phyloP scores from a whole-genome alignment of 2,113 vertebrate genomes.

The Paralichthys olivaceus region DNA sequence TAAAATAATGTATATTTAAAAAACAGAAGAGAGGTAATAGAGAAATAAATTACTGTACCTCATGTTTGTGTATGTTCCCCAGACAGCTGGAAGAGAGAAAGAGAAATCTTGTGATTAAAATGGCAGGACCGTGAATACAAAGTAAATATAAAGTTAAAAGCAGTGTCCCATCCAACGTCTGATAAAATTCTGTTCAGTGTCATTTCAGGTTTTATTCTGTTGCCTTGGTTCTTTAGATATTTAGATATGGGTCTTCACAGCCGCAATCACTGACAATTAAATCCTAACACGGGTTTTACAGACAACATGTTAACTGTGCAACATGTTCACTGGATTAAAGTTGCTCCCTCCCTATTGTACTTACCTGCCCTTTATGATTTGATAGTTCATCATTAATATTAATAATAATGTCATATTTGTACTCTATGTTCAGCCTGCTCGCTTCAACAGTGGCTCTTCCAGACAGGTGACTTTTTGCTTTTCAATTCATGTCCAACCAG shows the following conservation, averaged over 20 bases:
- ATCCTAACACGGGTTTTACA: too few species aligned
- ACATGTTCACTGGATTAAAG: too few species aligned
- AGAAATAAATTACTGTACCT: slow-evolving; percentile 69
- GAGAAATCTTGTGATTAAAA: slow-evolving; percentile 9
- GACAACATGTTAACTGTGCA: too few species aligned
- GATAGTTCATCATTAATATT: background rate
- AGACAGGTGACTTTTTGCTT: too few species aligned
- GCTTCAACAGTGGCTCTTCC: background rate
- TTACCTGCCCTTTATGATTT: background rate
- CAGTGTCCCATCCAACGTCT: background rate
- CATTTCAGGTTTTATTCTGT: background rate
- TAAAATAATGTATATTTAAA: background rate
- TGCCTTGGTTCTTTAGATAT: too few species aligned
- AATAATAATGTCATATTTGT: too few species aligned
- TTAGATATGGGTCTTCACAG: too few species aligned
- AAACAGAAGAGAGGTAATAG: background rate
- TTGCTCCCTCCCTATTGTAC: background rate
- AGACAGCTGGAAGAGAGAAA: slow-evolving; percentile 81
- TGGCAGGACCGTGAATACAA: background rate
- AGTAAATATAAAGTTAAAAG: background rate
- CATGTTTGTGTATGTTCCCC: slow-evolving; percentile 85
- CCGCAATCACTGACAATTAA: too few species aligned
- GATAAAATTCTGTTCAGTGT: background rate
- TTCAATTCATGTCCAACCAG: too few species aligned
- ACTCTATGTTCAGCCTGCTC: background rate